Conservation (phyloP, 2,888 invertebrate species). For the Dromius quadrimaculatus region DNA sequence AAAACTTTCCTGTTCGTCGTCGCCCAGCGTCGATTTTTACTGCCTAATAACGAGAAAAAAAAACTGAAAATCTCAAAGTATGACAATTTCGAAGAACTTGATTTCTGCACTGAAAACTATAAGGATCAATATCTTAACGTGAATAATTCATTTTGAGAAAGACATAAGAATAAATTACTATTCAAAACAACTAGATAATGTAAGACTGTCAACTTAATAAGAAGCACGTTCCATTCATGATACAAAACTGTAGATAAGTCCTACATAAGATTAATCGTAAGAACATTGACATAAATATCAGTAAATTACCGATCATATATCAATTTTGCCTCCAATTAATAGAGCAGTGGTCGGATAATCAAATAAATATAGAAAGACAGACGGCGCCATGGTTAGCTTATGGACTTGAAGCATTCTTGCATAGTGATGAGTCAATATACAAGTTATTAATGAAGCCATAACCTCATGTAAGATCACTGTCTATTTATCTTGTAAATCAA, state of each 20-base stretch:
- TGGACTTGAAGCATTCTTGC: conserved; percentile 39
- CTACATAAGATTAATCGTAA: conserved; percentile 38
- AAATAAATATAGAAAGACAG: conserved; percentile 44
- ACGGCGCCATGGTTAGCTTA: conserved; percentile 33
- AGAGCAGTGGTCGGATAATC: conserved; percentile 39
- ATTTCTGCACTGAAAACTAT: no score
- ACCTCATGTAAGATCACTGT: conserved; percentile 19
- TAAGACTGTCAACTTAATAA: no score
- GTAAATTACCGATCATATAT: conserved; percentile 44
- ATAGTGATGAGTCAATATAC: conserved; percentile 49
- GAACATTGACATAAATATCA: conserved; percentile 47
- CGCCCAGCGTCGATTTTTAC: conserved; percentile 67
- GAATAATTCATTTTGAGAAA: no score
- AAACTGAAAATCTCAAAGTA: no score
- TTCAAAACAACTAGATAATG: no score
- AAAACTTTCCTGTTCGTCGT: no score
- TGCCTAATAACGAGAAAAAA: no score
- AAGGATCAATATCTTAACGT: no score
- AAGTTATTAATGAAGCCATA: conserved; percentile 49
- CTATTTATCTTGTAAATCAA: conserved; percentile 38
- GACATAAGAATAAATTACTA: no score
- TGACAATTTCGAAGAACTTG: no score
- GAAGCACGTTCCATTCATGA: not conserved
- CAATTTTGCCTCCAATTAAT: conserved; percentile 42
- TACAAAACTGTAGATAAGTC: not conserved